These are phyloP conservation scores for Erpobdella octoculata DNA, from an alignment of 2,888 invertebrate species.

Conservation along the genomic window DNA sequence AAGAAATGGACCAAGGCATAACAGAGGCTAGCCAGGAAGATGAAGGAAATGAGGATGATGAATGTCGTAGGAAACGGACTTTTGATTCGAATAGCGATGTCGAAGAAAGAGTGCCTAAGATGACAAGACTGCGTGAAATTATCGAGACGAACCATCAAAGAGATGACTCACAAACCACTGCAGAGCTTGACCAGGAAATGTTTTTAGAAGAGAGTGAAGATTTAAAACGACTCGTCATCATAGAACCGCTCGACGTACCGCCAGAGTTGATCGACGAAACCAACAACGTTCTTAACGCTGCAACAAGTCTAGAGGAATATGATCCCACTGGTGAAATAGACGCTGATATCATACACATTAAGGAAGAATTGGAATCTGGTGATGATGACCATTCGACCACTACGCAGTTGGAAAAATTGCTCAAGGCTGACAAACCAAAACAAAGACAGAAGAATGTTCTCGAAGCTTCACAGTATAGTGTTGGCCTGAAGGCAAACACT, in stretches of 20 bases:
- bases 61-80: neutral
- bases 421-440: neutral
- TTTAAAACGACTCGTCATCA: conserved; percentile 2
- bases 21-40: neutral
- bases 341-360: neutral
- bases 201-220: no score
- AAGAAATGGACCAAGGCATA: neutral
- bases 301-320: neutral
- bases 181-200: neutral
- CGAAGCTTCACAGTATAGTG: conserved; percentile 1
- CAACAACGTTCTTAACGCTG: neutral
- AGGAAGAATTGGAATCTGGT: neutral
- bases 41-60: neutral
- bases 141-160: neutral
- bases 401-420: neutral
- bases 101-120: neutral
- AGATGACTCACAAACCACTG: neutral
- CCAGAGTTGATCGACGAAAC: neutral
- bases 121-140: neutral
- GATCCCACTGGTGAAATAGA: neutral
- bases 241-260: neutral
- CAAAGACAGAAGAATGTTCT: conserved; percentile 9
- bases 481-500: neutral
- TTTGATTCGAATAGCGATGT: neutral
- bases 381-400: neutral